Evolutionary conservation across 1,140 invertebrate genomes (phyloP).

Genomic region (Mya arenaria): DNA sequence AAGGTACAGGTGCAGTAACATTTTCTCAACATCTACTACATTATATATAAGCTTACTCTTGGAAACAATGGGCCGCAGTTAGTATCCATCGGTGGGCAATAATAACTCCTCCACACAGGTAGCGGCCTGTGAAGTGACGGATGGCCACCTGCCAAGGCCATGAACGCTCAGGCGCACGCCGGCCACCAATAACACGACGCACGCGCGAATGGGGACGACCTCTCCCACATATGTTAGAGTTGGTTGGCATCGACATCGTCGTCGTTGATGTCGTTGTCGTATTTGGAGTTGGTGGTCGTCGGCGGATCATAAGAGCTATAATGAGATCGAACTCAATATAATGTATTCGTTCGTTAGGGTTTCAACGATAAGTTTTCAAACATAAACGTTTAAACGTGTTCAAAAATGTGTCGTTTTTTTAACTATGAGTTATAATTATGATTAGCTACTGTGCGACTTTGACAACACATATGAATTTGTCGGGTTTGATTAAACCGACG

Average conservation of each 20-base stretch:
- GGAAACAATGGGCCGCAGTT: constrained; percentile 41
- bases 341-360: too few relatives aligned
- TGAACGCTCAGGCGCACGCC: background rate
- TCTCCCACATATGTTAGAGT: constrained; percentile 3
- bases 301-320: too few relatives aligned
- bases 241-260: background rate
- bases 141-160: constrained; percentile 52
- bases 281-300: background rate
- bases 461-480: background rate
- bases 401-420: too few relatives aligned
- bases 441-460: too few relatives aligned
- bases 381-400: too few relatives aligned
- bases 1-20: too few relatives aligned
- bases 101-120: constrained; percentile 18
- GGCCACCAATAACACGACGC: constrained; percentile 35
- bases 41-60: constrained; percentile 15
- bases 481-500: background rate
- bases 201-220: constrained; percentile 31
- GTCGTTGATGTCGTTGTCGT: background rate
- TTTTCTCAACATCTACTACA: too few relatives aligned
- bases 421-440: too few relatives aligned
- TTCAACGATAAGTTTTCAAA: too few relatives aligned
- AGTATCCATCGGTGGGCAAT: constrained; percentile 33
- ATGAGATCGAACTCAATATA: too few relatives aligned
- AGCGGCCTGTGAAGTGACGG: background rate